Evolutionary conservation across 2,888 invertebrate genomes (phyloP), one percentile per base, ranked within the genome.

Genomic region (Corbicula japonica): DNA sequence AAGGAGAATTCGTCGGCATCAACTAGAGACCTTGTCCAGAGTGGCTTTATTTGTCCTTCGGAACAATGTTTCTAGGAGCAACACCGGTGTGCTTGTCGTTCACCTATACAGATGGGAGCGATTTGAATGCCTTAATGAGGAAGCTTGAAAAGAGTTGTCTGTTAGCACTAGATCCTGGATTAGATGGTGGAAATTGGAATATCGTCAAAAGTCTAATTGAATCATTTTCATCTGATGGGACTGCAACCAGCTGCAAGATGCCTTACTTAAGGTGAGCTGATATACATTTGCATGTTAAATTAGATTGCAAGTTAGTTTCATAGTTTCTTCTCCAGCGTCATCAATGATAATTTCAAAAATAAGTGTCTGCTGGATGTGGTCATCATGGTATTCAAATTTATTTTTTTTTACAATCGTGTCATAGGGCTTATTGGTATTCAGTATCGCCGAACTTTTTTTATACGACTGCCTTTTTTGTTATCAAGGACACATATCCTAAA

Each of bases 71-170:
- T 15, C 60, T 66, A 1, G 76, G 71, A 15, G 71, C 71, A 1
- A 28, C 44, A n/a, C 65, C 77, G 6, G 44, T 71, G 0, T 58
- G 28, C 26, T n/a, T 74, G 0, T 18, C 52, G n/a, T 74, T 77
- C 32, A 71, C 71, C 1, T 77, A 71, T 23, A 71, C 21, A 26
- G 81, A 81, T 38, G 74, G 77, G 56, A 81, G 81, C 46, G 81
- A 81, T 44, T n/a, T 81, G 1, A 32, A 74, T 1, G 74, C 68
- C 4, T 5, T 71, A n/a, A 77, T 71, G 66, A 26, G 61, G 23
- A 56, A 28, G 21, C 44, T 68, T 12, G n/a, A 54, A 32, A 38
- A 26, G 8, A 52, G 66, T 21, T 23, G 44, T 6, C 18, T 56
- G 8, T 32, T 69, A 2, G 41, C 60, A n/a, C 44, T 69, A n/a